Base-by-base conservation (phyloP, 2,797 vertebrate species). In the Bovichtus variegatus region DNA sequence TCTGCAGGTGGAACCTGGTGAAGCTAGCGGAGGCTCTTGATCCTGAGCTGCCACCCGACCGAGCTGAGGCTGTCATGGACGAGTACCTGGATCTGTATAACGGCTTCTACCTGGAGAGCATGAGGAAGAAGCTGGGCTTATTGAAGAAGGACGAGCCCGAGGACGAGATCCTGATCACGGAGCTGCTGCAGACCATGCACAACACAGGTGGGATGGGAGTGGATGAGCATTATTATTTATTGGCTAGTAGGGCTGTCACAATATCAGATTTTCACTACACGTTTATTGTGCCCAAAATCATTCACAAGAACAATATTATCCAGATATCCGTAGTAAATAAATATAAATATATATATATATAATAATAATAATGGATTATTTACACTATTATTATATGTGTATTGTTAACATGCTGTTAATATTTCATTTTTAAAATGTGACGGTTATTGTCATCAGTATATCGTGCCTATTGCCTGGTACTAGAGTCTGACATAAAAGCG, bases 1-100 rank as follows among this genome's bases (percentile, higher is more conserved):
- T 99, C 54, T 99, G 98, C 92, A 96, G 93, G 75, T 99, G 98
- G 98, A 99, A 99, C 91, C 94, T 99, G 90, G 91, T 91, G 78
- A 97, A 97, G 54, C 93, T 99, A 9, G 97, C 96, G 0, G 98
- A 99, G 91, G 97, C 96, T 13, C 92, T 99, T 3, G 95, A 89
- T 71, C 97, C 98, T 0, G 97, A 98, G 75, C 92, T 99, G 81
- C 96, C 97, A 8, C 85, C 93, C 0, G 94, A 95, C 58, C 90
- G 91, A 53, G 96, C 96, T 0, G 76, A 95, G n/a, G 87, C 93
- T 6, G 93, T 98, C 23, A 60, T 99, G 63, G 95, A 96, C 0
- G 97, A 97, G 65, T 98, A 96, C 76, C 84, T 96, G 85, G 84
- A 92, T 68, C 94, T 97, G 74, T 99, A 96, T 57, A 97, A 98